Conservation (phyloP, 2,888 invertebrate species). For the Xylota segnis region DNA sequence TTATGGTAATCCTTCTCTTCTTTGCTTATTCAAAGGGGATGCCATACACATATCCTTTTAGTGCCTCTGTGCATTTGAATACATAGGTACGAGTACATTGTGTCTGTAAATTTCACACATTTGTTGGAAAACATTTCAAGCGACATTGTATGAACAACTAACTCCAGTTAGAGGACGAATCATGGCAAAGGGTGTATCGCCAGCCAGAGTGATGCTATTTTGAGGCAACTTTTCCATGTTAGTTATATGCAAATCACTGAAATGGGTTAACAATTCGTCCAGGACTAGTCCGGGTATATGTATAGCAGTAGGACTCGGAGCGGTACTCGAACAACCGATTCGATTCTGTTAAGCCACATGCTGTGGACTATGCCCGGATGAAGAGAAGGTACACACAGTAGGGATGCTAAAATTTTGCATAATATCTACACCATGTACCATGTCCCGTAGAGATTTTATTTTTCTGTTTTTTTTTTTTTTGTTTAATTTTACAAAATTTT, state of each 20-base stretch:
- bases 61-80: conserved; percentile 48
- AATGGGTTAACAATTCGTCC: conserved; percentile 76
- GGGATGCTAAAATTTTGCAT: conserved; percentile 60
- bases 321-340: conserved; percentile 67
- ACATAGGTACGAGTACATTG: neutral
- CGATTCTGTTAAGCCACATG: conserved; percentile 75
- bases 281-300: conserved; percentile 44
- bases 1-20: conserved; percentile 37
- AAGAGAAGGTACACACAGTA: neutral
- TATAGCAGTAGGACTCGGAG: conserved; percentile 50
- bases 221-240: conserved; percentile 71
- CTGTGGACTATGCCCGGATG: conserved; percentile 43
- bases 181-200: neutral
- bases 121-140: conserved; percentile 61
- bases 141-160: conserved; percentile 62
- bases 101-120: conserved; percentile 64
- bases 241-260: conserved; percentile 73
- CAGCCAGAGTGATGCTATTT: conserved; percentile 53
- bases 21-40: conserved; percentile 37
- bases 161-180: conserved; percentile 17
- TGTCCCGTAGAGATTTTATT: conserved; percentile 61
- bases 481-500: conserved; percentile 48
- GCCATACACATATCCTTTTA: conserved; percentile 59
- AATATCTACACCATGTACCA: conserved; percentile 64
- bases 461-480: conserved; percentile 59